Conservation (phyloP, 2,113 vertebrate genomes). For the Cephalophus harveyi region DNA sequence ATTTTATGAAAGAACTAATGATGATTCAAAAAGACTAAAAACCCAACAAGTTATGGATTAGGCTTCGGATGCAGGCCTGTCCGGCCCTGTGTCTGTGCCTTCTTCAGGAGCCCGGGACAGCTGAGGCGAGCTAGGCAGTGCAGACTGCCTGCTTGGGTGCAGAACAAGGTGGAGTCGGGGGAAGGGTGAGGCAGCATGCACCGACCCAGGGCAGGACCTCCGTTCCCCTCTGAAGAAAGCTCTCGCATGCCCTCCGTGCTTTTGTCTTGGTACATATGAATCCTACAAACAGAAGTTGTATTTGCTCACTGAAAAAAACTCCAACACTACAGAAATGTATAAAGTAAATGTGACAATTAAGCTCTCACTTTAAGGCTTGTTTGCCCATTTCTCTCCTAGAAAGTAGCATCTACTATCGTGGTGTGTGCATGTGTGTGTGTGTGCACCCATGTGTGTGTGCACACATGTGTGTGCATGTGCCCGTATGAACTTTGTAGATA, state of each 20-base stretch:
- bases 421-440: background rate
- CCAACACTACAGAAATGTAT: background rate
- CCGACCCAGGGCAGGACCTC: background rate
- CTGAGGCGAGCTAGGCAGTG: accelerated
- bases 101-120: accelerated
- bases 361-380: background rate
- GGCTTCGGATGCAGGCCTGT: accelerated
- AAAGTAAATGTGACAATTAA: background rate
- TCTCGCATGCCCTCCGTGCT: background rate
- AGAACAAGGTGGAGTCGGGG: accelerated
- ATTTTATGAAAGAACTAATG: background rate
- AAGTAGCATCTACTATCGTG: background rate
- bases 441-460: background rate
- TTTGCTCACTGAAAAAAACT: background rate
- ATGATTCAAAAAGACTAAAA: background rate
- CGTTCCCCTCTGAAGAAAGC: background rate
- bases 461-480: no score
- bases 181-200: background rate
- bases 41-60: background rate
- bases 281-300: background rate
- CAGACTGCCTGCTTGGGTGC: accelerated
- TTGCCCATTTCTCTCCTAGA: background rate
- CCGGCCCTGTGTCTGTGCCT: background rate
- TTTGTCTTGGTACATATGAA: background rate
- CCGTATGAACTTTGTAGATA: background rate